phyloP scores from a whole-genome alignment of 1,140 invertebrate species.

The Araneus ventricosus region DNA sequence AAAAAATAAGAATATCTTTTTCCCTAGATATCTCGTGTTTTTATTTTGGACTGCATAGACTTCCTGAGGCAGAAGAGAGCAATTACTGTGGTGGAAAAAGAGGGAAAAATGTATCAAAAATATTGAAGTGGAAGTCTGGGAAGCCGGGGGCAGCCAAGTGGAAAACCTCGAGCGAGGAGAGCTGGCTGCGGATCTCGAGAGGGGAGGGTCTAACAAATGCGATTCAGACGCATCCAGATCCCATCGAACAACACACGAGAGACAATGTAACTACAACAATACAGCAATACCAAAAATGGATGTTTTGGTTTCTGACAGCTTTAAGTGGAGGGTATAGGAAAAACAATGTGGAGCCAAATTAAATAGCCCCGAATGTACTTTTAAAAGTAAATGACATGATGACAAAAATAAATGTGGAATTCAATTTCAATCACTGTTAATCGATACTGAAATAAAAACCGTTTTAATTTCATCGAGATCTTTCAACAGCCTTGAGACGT shows the following conservation, averaged over 20 bases:
- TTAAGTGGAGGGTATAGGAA: no score
- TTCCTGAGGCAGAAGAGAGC: constrained; percentile 20
- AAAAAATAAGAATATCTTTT: background rate
- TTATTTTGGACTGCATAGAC: background rate
- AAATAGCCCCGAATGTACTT: no score
- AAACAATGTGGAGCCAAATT: no score
- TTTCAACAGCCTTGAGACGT: no score
- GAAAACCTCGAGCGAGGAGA: constrained; percentile 11
- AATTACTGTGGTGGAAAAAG: constrained; percentile 12
- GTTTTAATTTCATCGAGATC: no score
- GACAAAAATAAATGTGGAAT: no score
- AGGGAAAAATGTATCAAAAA: constrained; percentile 29
- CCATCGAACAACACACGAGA: background rate
- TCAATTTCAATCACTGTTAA: no score
- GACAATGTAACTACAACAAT: no score
- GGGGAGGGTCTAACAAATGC: background rate
- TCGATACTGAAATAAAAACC: no score
- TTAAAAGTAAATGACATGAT: no score
- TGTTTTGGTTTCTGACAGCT: no score
- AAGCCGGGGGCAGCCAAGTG: constrained; percentile 22
- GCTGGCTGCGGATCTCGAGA: background rate
- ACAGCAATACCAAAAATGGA: background rate
- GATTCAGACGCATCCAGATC: background rate
- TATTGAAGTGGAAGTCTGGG: background rate
- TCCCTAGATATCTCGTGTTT: background rate